Evolutionary conservation across 2,888 invertebrate species (phyloP).

Genomic region (Pheosia tremula): DNA sequence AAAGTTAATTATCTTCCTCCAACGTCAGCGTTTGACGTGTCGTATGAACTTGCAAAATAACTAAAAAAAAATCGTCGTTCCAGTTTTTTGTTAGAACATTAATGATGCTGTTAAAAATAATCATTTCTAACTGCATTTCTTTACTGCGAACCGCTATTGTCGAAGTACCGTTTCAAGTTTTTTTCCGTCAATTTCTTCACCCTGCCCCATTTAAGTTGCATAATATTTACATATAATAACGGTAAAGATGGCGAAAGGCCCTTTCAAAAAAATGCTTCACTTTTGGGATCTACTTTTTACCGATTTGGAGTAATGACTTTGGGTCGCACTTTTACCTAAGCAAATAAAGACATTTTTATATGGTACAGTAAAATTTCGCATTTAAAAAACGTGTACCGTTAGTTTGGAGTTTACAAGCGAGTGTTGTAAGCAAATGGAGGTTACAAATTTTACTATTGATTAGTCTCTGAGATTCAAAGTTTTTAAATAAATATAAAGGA

Average conservation of each 20-base stretch:
- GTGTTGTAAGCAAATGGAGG: neutral
- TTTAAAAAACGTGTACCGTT: constrained; percentile 48
- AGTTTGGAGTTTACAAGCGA: constrained; percentile 27
- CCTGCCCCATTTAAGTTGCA: constrained; percentile 56
- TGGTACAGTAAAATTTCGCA: constrained; percentile 40
- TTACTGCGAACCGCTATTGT: constrained; percentile 45
- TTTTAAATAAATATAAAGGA: no score
- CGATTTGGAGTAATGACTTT: constrained; percentile 64
- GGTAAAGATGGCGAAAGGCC: constrained; percentile 29
- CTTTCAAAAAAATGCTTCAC: constrained; percentile 58
- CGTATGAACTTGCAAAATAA: constrained; percentile 7
- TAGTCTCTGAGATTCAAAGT: neutral
- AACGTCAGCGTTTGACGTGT: neutral
- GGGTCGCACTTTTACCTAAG: constrained; percentile 55
- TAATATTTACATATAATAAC: constrained; percentile 45
- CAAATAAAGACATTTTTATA: constrained; percentile 77
- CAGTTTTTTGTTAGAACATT: constrained; percentile 26
- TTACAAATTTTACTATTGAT: neutral
- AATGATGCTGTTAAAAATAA: constrained; percentile 39
- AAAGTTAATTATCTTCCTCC: no score
- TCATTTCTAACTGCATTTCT: constrained; percentile 50
- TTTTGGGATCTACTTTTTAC: constrained; percentile 79
- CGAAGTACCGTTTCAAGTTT: constrained; percentile 48
- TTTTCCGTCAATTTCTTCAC: constrained; percentile 56
- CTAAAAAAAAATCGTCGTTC: constrained; percentile 18